Evolutionary conservation across 2,797 vertebrate species (phyloP).

Genomic region (Tenualosa ilisha): DNA sequence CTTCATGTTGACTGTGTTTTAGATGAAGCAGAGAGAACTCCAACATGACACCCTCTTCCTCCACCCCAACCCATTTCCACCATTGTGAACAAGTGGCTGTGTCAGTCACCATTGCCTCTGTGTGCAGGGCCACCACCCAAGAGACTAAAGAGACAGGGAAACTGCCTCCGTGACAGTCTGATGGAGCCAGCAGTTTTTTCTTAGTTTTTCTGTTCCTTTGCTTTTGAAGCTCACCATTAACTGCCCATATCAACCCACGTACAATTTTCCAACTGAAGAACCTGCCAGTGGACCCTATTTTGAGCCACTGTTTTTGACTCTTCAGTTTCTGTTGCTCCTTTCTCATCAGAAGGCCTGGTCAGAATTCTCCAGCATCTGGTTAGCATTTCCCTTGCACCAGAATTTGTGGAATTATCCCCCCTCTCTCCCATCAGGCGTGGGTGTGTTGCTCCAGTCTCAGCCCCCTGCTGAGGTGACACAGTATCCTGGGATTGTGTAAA

Average conservation of each 20-base stretch:
- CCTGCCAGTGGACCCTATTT: not conserved
- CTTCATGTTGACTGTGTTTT: slow-evolving; percentile 22
- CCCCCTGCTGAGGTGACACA: slow-evolving; percentile 49
- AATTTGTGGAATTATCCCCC: not conserved
- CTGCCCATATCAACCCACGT: not conserved
- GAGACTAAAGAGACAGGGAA: slow-evolving; percentile 30
- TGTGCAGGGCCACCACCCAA: slow-evolving; percentile 48
- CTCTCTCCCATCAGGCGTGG: not conserved
- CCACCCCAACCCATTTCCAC: slow-evolving; percentile 32
- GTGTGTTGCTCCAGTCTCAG: slow-evolving; percentile 10
- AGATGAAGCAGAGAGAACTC: slow-evolving; percentile 76
- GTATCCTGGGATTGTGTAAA: slow-evolving; percentile 40
- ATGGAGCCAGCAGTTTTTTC: not conserved
- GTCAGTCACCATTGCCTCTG: slow-evolving; percentile 50
- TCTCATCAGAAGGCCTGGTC: not conserved
- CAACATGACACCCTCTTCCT: slow-evolving; percentile 69
- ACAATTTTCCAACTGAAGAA: not conserved
- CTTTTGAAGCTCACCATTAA: not conserved
- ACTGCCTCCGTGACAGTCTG: slow-evolving; percentile 33
- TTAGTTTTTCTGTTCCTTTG: too few species aligned
- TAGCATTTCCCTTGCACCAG: not conserved
- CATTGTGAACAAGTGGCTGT: slow-evolving; percentile 43
- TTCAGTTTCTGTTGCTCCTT: not conserved
- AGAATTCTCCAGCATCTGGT: not conserved
- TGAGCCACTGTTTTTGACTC: not conserved